Conservation (phyloP, 2,113 vertebrate genomes). For the Pedionomus torquatus region DNA sequence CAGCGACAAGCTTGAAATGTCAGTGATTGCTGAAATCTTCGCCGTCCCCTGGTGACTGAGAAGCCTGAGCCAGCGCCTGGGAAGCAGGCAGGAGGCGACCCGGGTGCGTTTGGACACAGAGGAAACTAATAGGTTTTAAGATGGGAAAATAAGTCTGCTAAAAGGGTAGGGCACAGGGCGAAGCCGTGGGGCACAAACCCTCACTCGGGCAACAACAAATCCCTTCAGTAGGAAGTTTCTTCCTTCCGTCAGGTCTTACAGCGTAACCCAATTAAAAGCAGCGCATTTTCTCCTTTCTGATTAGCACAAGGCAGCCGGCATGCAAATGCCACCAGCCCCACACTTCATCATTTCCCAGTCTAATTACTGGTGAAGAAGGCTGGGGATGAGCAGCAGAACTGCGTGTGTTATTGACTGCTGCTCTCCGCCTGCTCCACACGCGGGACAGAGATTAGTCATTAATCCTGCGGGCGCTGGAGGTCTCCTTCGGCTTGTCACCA, state of each 20-base stretch:
- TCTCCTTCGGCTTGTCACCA: conserved; percentile 28
- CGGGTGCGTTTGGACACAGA: not conserved
- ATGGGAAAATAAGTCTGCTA: not conserved
- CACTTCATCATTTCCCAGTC: conserved; percentile 52
- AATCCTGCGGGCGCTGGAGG: conserved; percentile 30
- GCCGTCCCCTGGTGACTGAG: not conserved
- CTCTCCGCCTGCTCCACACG: not conserved
- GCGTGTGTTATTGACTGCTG: conserved; percentile 43
- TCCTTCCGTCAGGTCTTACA: not conserved
- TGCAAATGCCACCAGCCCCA: conserved; percentile 27
- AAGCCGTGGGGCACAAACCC: not conserved
- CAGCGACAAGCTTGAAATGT: not conserved
- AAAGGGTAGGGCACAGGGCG: not conserved
- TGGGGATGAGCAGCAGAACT: conserved; percentile 36
- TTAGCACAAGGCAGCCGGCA: conserved; percentile 35
- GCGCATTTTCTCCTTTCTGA: conserved; percentile 3
- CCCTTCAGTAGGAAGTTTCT: not conserved
- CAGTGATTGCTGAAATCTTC: not conserved
- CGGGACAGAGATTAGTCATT: conserved; percentile 26
- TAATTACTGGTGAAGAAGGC: conserved; percentile 47
- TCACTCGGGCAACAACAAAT: not conserved
- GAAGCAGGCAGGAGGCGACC: not conserved
- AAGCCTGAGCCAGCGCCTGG: not conserved
- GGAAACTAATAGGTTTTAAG: not conserved
- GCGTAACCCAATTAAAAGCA: conserved; percentile 33